These are phyloP conservation scores for Eulemur macaco DNA, from an alignment of 2,113 vertebrate species.

Conservation along the genomic window DNA sequence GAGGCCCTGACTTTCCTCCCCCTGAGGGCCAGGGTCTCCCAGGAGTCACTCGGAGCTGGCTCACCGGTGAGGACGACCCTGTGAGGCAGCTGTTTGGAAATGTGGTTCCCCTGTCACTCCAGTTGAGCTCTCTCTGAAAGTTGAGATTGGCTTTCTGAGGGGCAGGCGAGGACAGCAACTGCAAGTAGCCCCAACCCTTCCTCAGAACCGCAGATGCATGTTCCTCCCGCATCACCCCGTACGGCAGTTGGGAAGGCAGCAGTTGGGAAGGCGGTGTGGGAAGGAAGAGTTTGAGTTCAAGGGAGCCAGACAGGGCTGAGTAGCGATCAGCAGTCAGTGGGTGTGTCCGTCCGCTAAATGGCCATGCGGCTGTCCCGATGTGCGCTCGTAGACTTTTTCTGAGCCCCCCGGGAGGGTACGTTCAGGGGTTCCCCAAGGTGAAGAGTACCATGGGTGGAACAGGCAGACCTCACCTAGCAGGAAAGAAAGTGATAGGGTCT, in stretches of 20 bases:
- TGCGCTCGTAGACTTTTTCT: background rate
- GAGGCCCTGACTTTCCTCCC: background rate
- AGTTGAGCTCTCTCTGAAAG: constrained; percentile 30
- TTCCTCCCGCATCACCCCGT: background rate
- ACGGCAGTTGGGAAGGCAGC: background rate
- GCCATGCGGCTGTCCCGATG: background rate
- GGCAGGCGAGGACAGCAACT: background rate
- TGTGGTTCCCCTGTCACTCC: background rate
- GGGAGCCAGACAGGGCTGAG: background rate
- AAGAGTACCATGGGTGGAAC: background rate
- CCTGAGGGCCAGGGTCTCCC: background rate
- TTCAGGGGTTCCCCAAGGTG: background rate
- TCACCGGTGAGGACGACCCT: background rate
- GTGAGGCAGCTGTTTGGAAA: background rate
- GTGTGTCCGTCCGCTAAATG: background rate
- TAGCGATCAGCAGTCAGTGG: background rate
- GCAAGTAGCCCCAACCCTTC: background rate
- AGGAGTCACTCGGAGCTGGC: background rate
- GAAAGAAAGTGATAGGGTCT: background rate
- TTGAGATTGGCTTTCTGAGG: background rate
- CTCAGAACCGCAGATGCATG: background rate
- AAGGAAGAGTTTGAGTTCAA: background rate
- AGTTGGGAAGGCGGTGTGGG: background rate
- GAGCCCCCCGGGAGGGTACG: background rate
- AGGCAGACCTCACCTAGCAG: background rate